Percentiles rank a stretch among this genome's conserved stretches.
These are phyloP conservation scores for Oedothorax gibbosus DNA, from an alignment of 1,140 invertebrate genomes.

Conservation along the genomic window DNA sequence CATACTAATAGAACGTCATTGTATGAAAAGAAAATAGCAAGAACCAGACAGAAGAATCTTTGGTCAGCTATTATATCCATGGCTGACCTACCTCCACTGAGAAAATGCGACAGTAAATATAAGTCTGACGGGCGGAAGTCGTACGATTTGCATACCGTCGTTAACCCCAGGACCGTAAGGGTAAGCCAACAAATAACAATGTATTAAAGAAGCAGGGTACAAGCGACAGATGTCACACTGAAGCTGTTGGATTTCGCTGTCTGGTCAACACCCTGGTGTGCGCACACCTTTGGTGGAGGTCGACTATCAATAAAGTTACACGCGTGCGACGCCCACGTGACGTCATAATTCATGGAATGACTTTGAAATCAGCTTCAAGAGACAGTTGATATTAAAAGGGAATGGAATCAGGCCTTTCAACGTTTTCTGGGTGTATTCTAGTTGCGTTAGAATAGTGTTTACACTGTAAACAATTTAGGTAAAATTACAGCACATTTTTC, in stretches of 20 bases:
- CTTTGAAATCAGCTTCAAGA: background rate
- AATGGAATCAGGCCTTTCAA: no score
- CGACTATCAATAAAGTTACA: constrained; percentile 25
- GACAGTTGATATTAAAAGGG: no score
- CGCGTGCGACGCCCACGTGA: constrained; percentile 22
- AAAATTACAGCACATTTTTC: no score
- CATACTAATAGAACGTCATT: no score
- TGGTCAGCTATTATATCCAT: no score
- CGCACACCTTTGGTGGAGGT: constrained; percentile 16
- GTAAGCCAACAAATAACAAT: constrained; percentile 45
- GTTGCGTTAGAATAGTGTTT: no score
- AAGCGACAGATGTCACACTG: constrained; percentile 5
- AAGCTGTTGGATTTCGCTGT: constrained; percentile 6
- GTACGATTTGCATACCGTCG: constrained; percentile 33
- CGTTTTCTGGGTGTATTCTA: no score
- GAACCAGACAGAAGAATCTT: no score
- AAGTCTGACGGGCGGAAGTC: constrained; percentile 26
- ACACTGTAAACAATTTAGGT: no score
- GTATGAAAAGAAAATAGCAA: no score
- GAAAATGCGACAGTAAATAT: no score
- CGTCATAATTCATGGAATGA: constrained; percentile 15
- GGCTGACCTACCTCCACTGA: no score
- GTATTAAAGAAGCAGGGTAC: background rate
- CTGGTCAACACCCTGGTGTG: constrained; percentile 28
- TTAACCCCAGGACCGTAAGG: constrained; percentile 11